These are phyloP conservation scores for Delichon dasypus DNA, from an alignment of 2,797 vertebrate genomes.

Conservation along the genomic window DNA sequence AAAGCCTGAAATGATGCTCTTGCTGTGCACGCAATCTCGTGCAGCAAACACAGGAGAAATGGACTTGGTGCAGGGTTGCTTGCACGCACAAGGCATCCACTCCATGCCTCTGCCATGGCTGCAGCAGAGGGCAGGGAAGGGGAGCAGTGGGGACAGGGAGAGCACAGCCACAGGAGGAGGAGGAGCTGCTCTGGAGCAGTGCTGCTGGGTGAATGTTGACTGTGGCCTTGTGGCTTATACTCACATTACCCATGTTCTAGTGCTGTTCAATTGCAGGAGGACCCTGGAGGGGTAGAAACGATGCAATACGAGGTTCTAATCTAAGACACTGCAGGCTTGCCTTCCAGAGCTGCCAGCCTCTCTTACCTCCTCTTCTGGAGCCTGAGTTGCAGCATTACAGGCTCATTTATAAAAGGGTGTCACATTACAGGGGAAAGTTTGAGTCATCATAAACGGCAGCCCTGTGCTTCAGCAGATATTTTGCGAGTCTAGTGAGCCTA, in stretches of 20 bases:
- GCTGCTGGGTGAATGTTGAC: background rate
- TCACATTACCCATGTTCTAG: background rate
- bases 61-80: background rate
- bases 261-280: background rate
- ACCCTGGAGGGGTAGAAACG: background rate
- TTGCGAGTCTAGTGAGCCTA: background rate
- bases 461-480: background rate
- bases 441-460: background rate
- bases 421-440: background rate
- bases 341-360: background rate
- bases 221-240: background rate
- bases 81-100: background rate
- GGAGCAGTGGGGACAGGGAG: background rate
- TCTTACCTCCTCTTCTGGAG: background rate
- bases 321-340: background rate
- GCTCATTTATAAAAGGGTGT: background rate
- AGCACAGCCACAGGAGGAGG: background rate
- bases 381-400: background rate
- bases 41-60: background rate
- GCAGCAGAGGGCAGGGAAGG: background rate
- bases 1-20: background rate
- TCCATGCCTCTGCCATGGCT: background rate
- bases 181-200: background rate
- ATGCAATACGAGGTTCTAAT: background rate
- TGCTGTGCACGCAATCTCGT: background rate